Evolutionary conservation across 2,888 invertebrate genomes (phyloP).

Genomic region (Strigamia maritima): DNA sequence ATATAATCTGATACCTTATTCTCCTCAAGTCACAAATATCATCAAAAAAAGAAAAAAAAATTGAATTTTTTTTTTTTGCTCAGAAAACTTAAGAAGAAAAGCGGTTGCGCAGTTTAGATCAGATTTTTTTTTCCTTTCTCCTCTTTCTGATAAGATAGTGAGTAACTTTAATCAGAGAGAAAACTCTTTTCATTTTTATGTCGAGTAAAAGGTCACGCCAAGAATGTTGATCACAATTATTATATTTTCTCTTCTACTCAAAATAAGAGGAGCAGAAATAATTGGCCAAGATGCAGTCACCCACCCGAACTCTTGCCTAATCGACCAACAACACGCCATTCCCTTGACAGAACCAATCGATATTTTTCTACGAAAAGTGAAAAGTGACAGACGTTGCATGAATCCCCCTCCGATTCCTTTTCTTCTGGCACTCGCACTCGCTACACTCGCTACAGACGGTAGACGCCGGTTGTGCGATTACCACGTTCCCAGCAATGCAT

Average conservation of each 20-base stretch:
- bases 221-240: constrained; percentile 28
- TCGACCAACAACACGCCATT: constrained; percentile 26
- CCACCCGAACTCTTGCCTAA: constrained; percentile 17
- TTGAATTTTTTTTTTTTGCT: background rate
- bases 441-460: too few relatives aligned
- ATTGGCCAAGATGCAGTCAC: constrained; percentile 26
- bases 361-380: constrained; percentile 18
- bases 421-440: background rate
- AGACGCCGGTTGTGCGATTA: background rate
- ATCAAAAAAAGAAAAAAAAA: background rate
- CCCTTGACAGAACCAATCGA: constrained; percentile 6
- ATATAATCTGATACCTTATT: background rate
- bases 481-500: background rate
- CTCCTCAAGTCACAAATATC: background rate
- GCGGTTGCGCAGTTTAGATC: constrained; percentile 18
- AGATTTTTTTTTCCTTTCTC: background rate
- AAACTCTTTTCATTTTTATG: constrained; percentile 7
- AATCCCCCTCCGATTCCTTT: background rate
- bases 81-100: background rate
- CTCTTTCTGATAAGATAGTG: constrained; percentile 19
- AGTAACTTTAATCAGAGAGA: background rate
- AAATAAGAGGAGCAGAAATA: constrained; percentile 21
- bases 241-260: constrained; percentile 22
- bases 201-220: constrained; percentile 18
- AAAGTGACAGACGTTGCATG: constrained; percentile 27